A percentile compares a stretch with the other conserved stretches of the same genome.
Evolutionary conservation across 2,113 vertebrate genomes (phyloP).

Genomic region (Uropsilus gracilis): DNA sequence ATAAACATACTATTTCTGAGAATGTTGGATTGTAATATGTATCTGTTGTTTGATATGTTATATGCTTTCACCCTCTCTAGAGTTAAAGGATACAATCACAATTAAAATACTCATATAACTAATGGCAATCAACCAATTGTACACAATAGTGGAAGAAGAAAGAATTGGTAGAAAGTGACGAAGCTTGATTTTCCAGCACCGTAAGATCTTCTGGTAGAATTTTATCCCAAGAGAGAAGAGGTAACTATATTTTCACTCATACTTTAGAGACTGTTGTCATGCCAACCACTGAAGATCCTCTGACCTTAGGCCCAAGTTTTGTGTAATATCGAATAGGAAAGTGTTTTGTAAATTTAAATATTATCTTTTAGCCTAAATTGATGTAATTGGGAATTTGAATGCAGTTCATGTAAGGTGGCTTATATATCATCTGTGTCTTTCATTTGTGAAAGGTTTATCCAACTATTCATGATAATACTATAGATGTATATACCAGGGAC

Average conservation of each 20-base stretch:
- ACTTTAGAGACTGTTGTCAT: too few relatives aligned
- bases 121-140: too few relatives aligned
- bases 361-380: not conserved
- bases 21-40: too few relatives aligned
- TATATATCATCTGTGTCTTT: not conserved
- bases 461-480: not conserved
- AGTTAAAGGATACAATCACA: too few relatives aligned
- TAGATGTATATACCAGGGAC: not conserved
- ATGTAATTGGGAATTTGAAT: not conserved
- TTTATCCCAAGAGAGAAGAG: not conserved
- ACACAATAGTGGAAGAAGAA: not conserved
- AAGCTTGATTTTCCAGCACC: not conserved
- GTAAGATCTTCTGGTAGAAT: not conserved
- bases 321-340: too few relatives aligned
- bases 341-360: not conserved
- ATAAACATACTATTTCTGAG: too few relatives aligned
- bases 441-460: not conserved
- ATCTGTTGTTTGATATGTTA: too few relatives aligned
- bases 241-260: too few relatives aligned
- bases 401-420: not conserved
- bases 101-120: too few relatives aligned
- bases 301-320: not conserved
- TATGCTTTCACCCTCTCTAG: too few relatives aligned
- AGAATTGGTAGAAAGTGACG: not conserved
- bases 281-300: not conserved